phyloP scores from a whole-genome alignment of 30 jellyfish, hydroid and myxozoan species.

The Cassiopea xamachana region DNA sequence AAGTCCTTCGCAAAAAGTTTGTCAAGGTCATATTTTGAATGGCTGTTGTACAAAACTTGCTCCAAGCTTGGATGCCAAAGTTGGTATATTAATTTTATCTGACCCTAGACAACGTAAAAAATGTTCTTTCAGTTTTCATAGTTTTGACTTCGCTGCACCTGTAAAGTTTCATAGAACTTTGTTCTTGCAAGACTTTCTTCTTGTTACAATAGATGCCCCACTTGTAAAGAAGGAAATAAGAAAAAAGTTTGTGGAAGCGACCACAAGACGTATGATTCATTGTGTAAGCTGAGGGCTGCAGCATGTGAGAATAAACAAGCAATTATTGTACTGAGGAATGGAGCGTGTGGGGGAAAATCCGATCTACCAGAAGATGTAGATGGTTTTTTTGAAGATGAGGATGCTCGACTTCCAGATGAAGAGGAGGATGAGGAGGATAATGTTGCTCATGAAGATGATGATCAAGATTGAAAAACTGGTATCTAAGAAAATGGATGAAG shows the following conservation, averaged over 20 bases:
- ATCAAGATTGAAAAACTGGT: not conserved
- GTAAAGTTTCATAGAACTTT: too few relatives aligned
- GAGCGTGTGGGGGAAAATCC: not conserved
- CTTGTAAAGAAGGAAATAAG: not conserved
- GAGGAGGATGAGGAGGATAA: constrained; percentile 1
- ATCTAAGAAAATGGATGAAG: not conserved
- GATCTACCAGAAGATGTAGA: not conserved
- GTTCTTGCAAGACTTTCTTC: too few relatives aligned
- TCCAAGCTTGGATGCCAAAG: too few relatives aligned
- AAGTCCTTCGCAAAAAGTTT: too few relatives aligned
- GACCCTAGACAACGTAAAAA: too few relatives aligned
- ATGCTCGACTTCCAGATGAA: not conserved
- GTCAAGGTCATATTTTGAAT: too few relatives aligned
- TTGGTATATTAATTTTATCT: too few relatives aligned
- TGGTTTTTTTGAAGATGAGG: not conserved
- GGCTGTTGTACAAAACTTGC: too few relatives aligned
- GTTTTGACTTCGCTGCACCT: too few relatives aligned
- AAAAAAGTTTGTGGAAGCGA: constrained; percentile 45
- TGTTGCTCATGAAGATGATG: constrained; percentile 36
- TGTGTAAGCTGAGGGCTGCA: constrained; percentile 26
- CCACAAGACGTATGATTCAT: constrained; percentile 17
- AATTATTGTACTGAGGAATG: constrained; percentile 29
- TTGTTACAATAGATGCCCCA: constrained; percentile 20
- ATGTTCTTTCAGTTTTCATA: too few relatives aligned
- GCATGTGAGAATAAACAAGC: constrained; percentile 7